Evolutionary conservation across 2,888 invertebrate genomes (phyloP), one percentile per base, ranked within the genome.

Genomic region (Stramonita haemastoma): DNA sequence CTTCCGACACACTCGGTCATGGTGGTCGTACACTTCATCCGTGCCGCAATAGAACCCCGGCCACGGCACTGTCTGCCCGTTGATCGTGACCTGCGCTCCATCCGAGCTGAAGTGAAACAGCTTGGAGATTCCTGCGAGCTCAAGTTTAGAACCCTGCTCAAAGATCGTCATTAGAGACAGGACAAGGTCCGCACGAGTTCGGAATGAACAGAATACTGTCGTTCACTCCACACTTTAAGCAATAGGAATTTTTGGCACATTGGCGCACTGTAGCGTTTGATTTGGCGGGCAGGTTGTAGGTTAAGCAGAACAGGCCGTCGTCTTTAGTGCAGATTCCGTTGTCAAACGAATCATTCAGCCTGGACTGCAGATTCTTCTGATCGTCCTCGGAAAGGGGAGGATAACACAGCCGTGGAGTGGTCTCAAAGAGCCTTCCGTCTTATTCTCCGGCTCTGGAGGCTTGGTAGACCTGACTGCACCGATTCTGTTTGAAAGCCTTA

Each of bases 1-100:
- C 8, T 15, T 36, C 1, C 87, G 87, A 60, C 87, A 87, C 34
- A 56, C 56, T 70, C 15, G 19, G 19, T 36, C 26, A 17, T 60
- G 4, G 32, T 73, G 46, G 29, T 87, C 87, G 22, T 73, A 87
- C 73, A 87, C 87, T 66, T 87, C 87, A 34, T 87, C 73, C 0
- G 34, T 36, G 1, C 29, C 29, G n/a, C 87, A 87, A 26, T 13
- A 8, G 29, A 87, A 22, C 26, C 56, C 73, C 8, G 70, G 46
- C 87, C 87, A 87, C 1, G 87, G 5, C n/a, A 87, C 46, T 15
- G 46, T 6, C 56, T 87, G 73, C 4, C 87, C 87, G 13, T 56
- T 46, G 26, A 87, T 73, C 19, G 32, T 46, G 17, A 87, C 56
- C n/a, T 73, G 73, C 15, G 46, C 13, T 46, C 19, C 87, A 22